phyloP scores from a whole-genome alignment of 2,113 vertebrate species.

The Fulmarus glacialis region DNA sequence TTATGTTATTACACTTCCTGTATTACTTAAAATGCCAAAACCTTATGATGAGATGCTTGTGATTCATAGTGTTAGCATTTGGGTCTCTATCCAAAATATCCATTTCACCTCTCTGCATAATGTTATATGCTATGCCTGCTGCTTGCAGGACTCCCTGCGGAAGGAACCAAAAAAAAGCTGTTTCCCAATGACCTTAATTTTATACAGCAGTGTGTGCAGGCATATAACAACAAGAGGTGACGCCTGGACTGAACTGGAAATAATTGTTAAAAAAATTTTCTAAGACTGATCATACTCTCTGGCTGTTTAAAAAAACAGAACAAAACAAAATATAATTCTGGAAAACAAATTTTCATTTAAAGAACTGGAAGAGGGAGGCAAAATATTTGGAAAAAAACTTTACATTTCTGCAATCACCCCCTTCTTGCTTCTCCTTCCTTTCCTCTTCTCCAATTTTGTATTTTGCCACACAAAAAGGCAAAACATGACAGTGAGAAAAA shows the following conservation, averaged over 20 bases:
- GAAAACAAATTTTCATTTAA: neutral
- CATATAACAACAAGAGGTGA: neutral
- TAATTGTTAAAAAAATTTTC: neutral
- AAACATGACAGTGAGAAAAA: neutral
- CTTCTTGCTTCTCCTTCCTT: neutral
- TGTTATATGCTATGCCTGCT: neutral
- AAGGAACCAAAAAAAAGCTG: neutral
- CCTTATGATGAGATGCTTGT: neutral
- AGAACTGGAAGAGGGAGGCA: neutral
- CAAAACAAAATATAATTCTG: neutral
- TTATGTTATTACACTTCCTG: neutral
- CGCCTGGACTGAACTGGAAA: neutral
- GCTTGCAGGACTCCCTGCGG: neutral
- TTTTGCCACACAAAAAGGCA: neutral
- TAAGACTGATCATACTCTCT: neutral
- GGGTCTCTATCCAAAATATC: neutral
- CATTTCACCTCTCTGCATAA: neutral
- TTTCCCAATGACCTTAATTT: neutral
- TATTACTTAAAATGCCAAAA: neutral
- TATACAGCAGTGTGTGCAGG: neutral
- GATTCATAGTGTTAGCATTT: neutral
- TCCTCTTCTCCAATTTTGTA: neutral
- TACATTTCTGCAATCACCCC: neutral
- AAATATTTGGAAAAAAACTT: neutral
- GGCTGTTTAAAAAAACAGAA: neutral